These are phyloP conservation scores for Drosophila pallidifrons DNA, from an alignment of 1,140 invertebrate genomes.

Conservation along the genomic window DNA sequence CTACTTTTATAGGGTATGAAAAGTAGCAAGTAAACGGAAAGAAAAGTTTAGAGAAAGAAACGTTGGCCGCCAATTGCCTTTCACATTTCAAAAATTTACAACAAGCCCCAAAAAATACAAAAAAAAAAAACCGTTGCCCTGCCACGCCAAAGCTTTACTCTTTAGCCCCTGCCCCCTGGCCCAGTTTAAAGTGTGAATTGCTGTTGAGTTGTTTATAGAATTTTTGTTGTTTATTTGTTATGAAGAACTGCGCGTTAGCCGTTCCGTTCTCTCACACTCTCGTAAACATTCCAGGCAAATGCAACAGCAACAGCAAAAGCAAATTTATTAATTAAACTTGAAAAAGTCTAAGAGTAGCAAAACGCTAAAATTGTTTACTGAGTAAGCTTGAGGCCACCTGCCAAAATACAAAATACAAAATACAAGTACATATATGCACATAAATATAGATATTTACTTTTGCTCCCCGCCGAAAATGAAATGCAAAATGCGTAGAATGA, in stretches of 20 bases:
- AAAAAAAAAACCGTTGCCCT: constrained; percentile 11
- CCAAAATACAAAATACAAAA: constrained; percentile 56
- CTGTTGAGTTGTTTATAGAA: constrained; percentile 46
- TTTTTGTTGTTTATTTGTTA: constrained; percentile 36
- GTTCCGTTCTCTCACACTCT: constrained; percentile 19
- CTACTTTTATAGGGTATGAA: constrained; percentile 3
- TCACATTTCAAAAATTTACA: constrained; percentile 53
- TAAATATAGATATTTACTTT: constrained; percentile 56
- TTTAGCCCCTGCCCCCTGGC: not conserved
- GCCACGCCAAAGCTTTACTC: constrained; percentile 1
- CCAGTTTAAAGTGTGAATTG: constrained; percentile 48
- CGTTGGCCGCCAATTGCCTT: constrained; percentile 38
- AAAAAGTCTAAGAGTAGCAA: constrained; percentile 42
- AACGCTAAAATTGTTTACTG: constrained; percentile 64
- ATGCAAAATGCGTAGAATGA: constrained; percentile 45
- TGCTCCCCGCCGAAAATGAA: constrained; percentile 8
- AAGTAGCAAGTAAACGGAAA: constrained; percentile 1
- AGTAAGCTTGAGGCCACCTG: constrained; percentile 57
- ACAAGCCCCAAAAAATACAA: not conserved
- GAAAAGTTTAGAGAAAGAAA: constrained; percentile 44
- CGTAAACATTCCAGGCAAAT: constrained; percentile 54
- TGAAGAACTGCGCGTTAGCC: constrained; percentile 63
- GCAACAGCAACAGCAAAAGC: constrained; percentile 22
- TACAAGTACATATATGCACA: constrained; percentile 9
- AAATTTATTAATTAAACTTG: constrained; percentile 69